Evolutionary conservation across 1,140 invertebrate genomes (phyloP), one percentile per base, ranked within the genome.

Genomic region (Anastrepha obliqua): DNA sequence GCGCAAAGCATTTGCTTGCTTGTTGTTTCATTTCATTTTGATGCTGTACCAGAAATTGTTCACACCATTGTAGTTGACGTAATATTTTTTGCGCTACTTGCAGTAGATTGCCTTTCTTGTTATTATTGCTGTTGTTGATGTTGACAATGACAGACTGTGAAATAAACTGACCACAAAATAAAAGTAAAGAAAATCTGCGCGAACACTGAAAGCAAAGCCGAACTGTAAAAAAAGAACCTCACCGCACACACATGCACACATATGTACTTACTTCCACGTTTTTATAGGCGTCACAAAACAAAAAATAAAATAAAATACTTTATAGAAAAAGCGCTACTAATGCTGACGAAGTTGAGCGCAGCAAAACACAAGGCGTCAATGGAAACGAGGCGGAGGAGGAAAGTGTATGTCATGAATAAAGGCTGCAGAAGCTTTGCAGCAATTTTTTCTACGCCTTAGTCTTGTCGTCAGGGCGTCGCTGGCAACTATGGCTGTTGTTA

Each of bases 51-150:
- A 81, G 55, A 81, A 81, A 81, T 81, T 59, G 58, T 55, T 86
- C 85, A 86, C 85, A 86, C 74, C 51, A 81, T 29, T 81, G 74
- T 81, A 81, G n/a, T 58, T 51, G 17, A 81, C 44, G n/a, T 55
- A 20, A 81, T 55, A 51, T n/a, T 86, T 17, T 42, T 58, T 55
- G 3, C 74, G 7, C 44, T 70, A 39, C 8, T 39, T 70, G 20
- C 20, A 87, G 87, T 88, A 51, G 44, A 15, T 29, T 64, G 13
- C 17, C 64, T 70, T 85, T 85, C 13, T 86, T 89, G 64, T 86
- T 86, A 85, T 89, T 88, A 87, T 88, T 88, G 88, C 87, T 89
- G 70, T 86, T 89, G 7, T n/a, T 81, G 9, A 2, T 55, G 51
- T 51, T 81, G 74, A 81, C 44, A 81, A 81, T 55, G 74, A 58